Percentiles rank a stretch among this genome's conserved stretches.
Conservation (phyloP, 2,888 invertebrate genomes). For the Itoplectis maculator region DNA sequence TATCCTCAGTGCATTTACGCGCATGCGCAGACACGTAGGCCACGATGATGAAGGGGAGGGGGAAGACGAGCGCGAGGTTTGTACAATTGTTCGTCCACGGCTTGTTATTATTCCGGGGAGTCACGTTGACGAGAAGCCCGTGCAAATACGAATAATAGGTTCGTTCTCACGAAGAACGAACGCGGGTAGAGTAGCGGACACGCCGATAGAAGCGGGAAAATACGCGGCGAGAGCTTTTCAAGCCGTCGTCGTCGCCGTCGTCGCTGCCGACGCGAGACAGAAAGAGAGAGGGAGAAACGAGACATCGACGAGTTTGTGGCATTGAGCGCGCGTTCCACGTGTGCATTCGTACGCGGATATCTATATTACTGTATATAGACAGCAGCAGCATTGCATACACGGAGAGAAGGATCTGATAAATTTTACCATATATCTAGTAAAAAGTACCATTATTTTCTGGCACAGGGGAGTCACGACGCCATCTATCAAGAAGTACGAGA, state of each 20-base stretch:
- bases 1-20: too few relatives aligned
- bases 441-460: too few relatives aligned
- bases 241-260: too few relatives aligned
- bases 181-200: not conserved
- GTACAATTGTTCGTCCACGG: conserved; percentile 20
- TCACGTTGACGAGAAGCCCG: conserved; percentile 44
- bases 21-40: too few relatives aligned
- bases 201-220: conserved; percentile 19
- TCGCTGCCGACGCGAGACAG: too few relatives aligned
- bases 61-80: not conserved
- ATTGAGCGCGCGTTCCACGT: conserved; percentile 56
- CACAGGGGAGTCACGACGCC: too few relatives aligned
- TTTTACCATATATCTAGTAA: too few relatives aligned
- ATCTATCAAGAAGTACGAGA: too few relatives aligned
- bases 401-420: too few relatives aligned
- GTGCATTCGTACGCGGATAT: conserved; percentile 30
- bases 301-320: conserved; percentile 51
- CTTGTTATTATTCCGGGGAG: conserved; percentile 42
- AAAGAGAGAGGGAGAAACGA: conserved; percentile 11
- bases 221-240: conserved; percentile 16
- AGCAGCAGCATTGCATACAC: too few relatives aligned
- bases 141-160: conserved; percentile 46
- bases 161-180: conserved; percentile 5
- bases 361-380: not conserved
- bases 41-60: too few relatives aligned